A percentile compares a stretch with the other conserved stretches of the same genome.
Evolutionary conservation across 2,888 invertebrate genomes (phyloP).

Genomic region (Microchrysa polita): DNA sequence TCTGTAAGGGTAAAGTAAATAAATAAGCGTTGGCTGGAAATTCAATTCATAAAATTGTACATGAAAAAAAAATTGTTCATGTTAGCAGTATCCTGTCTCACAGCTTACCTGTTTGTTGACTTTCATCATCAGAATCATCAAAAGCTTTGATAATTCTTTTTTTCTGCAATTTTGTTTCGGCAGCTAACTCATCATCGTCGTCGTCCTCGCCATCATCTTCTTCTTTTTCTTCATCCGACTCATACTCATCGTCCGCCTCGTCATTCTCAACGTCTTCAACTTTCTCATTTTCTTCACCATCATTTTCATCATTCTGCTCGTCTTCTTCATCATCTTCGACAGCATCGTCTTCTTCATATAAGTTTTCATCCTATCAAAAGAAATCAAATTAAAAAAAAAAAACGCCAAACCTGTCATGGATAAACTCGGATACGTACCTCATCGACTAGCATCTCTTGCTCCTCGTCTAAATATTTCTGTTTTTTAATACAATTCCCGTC

Average conservation of each 20-base stretch:
- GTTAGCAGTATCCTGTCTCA: no score
- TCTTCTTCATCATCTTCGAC: constrained; percentile 24
- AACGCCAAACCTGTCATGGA: not conserved
- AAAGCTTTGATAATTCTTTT: constrained; percentile 62
- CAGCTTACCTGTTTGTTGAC: constrained; percentile 47
- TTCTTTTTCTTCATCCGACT: constrained; percentile 55
- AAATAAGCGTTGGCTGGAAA: no score
- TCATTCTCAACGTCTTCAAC: constrained; percentile 53
- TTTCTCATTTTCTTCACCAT: constrained; percentile 49
- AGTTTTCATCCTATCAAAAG: constrained; percentile 57
- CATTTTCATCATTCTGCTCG: constrained; percentile 23
- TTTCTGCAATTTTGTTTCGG: constrained; percentile 59
- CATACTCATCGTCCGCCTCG: constrained; percentile 56
- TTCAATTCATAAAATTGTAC: no score
- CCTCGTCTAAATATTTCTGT: constrained; percentile 55
- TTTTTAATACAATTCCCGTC: constrained; percentile 51
- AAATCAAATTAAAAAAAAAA: not conserved
- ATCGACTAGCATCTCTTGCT: constrained; percentile 63
- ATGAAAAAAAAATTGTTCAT: no score
- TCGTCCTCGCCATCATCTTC: constrained; percentile 53
- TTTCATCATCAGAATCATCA: constrained; percentile 61
- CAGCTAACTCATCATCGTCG: constrained; percentile 51
- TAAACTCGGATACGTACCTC: constrained; percentile 51
- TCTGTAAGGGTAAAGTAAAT: not conserved
- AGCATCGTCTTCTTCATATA: constrained; percentile 41